These are phyloP conservation scores for Hirtodrosophila trivittata DNA, from an alignment of 2,888 invertebrate species.

Conservation along the genomic window DNA sequence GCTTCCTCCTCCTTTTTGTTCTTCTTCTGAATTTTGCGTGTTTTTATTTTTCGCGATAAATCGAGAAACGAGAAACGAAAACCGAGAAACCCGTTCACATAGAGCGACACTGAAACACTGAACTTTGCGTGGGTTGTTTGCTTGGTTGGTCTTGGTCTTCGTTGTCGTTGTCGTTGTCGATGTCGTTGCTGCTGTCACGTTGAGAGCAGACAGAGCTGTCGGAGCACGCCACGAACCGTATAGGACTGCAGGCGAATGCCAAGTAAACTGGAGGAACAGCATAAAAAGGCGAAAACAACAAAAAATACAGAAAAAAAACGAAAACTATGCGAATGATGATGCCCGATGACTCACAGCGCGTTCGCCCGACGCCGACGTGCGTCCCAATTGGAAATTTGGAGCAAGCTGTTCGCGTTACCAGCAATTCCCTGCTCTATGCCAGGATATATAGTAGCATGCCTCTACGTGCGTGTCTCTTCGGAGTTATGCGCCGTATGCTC, in stretches of 20 bases:
- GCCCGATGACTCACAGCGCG: constrained; percentile 65
- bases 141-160: constrained; percentile 31
- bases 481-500: neutral
- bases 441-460: constrained; percentile 12
- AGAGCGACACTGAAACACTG: constrained; percentile 60
- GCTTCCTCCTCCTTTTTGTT: neutral
- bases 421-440: neutral
- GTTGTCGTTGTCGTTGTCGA: neutral
- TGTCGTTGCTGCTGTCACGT: constrained; percentile 2
- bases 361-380: constrained; percentile 31
- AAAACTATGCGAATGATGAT: constrained; percentile 55
- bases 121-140: constrained; percentile 66
- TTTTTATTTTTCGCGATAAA: constrained; percentile 1
- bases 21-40: constrained; percentile 3
- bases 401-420: neutral
- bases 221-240: constrained; percentile 33
- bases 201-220: constrained; percentile 37
- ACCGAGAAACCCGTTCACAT: constrained; percentile 57
- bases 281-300: constrained; percentile 45
- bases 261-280: constrained; percentile 47
- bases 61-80: constrained; percentile 16
- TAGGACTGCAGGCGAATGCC: constrained; percentile 39
- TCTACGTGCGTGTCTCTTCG: constrained; percentile 4
- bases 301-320: no score
- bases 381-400: constrained; percentile 51